A percentile compares a stretch with the other conserved stretches of the same genome.
phyloP scores from a whole-genome alignment of 2,888 invertebrate genomes.

The Andrena camellia region DNA sequence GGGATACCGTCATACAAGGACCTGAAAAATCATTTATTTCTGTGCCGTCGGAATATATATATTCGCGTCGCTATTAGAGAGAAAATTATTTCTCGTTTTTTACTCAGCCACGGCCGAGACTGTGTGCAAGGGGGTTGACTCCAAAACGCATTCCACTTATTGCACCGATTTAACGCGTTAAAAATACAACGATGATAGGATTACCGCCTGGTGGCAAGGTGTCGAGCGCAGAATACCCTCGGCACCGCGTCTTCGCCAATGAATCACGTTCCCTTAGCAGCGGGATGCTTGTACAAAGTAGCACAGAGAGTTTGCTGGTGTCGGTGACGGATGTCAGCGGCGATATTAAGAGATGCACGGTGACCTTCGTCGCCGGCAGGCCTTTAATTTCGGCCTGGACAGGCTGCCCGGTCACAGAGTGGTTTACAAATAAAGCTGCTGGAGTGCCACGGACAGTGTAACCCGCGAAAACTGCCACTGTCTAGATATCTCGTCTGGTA shows the following conservation, averaged over 20 bases:
- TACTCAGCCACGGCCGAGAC: neutral
- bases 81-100: neutral
- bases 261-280: constrained; percentile 10
- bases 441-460: constrained; percentile 50
- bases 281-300: constrained; percentile 10
- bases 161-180: neutral
- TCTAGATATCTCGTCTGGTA: constrained; percentile 49
- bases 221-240: constrained; percentile 4
- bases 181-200: neutral
- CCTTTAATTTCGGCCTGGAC: constrained; percentile 74
- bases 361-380: constrained; percentile 65
- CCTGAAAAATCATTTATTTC: too few species aligned
- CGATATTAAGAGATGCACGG: constrained; percentile 38
- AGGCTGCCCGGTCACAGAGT: constrained; percentile 61
- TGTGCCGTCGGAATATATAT: too few species aligned
- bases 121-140: neutral
- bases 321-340: constrained; percentile 31
- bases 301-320: neutral
- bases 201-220: neutral
- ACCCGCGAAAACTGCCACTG: constrained; percentile 68
- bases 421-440: constrained; percentile 77
- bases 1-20: too few species aligned
- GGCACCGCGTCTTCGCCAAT: neutral
- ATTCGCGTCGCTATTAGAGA: too few species aligned
- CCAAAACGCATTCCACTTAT: neutral